Conservation (phyloP, 2,888 invertebrate genomes). For the Mesorhabditis spiculigera region DNA sequence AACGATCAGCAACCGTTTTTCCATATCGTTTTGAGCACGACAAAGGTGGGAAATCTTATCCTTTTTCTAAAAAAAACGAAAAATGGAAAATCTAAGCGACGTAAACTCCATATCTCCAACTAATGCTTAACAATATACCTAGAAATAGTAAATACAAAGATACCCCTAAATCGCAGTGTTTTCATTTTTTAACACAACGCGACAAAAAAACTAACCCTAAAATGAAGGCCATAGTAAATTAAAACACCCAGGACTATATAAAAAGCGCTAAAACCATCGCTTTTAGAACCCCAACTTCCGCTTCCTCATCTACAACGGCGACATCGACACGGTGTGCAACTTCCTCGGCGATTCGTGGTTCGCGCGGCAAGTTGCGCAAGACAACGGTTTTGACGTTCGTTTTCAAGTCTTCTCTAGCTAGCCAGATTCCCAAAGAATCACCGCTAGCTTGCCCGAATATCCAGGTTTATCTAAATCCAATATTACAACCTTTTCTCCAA, state of each 20-base stretch:
- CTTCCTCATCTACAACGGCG: conserved; percentile 49
- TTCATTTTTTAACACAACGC: too few species aligned
- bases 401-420: neutral
- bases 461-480: neutral
- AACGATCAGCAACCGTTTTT: conserved; percentile 31
- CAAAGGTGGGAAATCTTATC: conserved; percentile 1
- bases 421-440: neutral
- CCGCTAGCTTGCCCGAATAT: neutral
- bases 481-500: too few species aligned
- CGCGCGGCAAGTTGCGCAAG: conserved; percentile 36
- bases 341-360: conserved; percentile 48
- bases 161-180: too few species aligned
- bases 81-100: too few species aligned
- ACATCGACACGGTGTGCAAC: conserved; percentile 51
- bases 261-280: neutral
- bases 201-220: too few species aligned
- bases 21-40: conserved; percentile 22
- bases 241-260: too few species aligned
- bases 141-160: too few species aligned
- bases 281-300: conserved; percentile 37
- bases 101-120: too few species aligned
- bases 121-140: too few species aligned
- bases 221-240: too few species aligned
- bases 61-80: too few species aligned
- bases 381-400: conserved; percentile 16